Evolutionary conservation across 1,140 invertebrate genomes (phyloP).

Genomic region (Solen grandis): DNA sequence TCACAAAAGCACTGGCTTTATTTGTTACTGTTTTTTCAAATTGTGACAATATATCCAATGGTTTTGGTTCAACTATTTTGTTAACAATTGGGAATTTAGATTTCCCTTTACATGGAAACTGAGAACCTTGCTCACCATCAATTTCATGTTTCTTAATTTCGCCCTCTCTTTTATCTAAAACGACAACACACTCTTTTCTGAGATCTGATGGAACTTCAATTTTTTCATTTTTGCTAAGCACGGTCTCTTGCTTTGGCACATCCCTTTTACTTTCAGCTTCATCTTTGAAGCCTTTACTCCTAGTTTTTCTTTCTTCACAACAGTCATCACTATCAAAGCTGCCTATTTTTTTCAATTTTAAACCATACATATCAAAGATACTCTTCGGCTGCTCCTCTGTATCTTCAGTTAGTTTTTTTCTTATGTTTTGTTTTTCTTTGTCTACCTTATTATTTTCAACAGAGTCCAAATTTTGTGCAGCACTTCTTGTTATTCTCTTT

Average conservation of each 20-base stretch:
- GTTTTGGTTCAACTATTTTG: slow-evolving; percentile 56
- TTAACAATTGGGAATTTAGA: slow-evolving; percentile 52
- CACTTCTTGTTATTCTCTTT: too few species aligned
- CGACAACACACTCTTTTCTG: too few species aligned
- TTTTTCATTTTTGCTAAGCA: too few species aligned
- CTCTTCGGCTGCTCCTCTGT: not conserved
- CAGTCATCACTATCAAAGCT: not conserved
- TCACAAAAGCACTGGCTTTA: slow-evolving; percentile 59
- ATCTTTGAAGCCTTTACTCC: not conserved
- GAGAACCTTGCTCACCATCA: not conserved
- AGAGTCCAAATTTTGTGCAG: too few species aligned
- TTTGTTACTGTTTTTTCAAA: slow-evolving; percentile 39
- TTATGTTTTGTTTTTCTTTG: too few species aligned
- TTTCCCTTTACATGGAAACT: slow-evolving; percentile 40
- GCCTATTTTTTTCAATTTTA: slow-evolving; percentile 28
- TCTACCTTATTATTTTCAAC: too few species aligned
- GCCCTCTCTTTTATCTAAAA: too few species aligned
- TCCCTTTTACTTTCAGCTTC: not conserved
- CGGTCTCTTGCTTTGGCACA: not conserved
- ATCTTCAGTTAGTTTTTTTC: too few species aligned
- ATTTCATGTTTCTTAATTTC: too few species aligned
- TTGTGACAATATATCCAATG: slow-evolving; percentile 39
- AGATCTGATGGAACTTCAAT: too few species aligned
- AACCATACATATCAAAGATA: slow-evolving; percentile 51
- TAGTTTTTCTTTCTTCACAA: too few species aligned